Evolutionary conservation across 2,113 vertebrate species (phyloP).

Genomic region (Macrotus californicus): DNA sequence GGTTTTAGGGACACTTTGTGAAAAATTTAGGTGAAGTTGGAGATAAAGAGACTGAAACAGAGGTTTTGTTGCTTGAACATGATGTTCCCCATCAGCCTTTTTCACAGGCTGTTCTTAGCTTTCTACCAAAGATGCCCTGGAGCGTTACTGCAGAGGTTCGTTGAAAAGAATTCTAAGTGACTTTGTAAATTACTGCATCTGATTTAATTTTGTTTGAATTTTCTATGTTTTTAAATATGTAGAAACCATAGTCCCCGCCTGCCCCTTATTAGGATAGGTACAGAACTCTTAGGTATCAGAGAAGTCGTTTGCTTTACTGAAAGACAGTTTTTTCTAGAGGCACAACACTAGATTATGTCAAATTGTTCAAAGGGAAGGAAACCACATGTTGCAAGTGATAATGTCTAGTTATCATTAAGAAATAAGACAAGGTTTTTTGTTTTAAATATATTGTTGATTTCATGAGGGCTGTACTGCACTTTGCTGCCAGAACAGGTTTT

Average conservation of each 20-base stretch:
- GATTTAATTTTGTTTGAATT: background rate
- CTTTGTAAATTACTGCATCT: background rate
- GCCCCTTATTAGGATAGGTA: background rate
- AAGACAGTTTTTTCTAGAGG: background rate
- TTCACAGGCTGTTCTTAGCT: constrained; percentile 93
- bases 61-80: constrained; percentile 95
- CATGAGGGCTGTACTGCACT: background rate
- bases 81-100: constrained; percentile 97
- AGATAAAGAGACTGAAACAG: constrained; percentile 94
- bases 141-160: constrained; percentile 89
- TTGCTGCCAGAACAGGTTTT: background rate
- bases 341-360: background rate
- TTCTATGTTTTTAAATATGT: background rate
- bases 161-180: background rate
- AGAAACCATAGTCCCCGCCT: background rate
- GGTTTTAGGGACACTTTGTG: constrained; percentile 94
- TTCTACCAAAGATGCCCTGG: constrained; percentile 96
- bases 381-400: background rate
- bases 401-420: background rate
- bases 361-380: background rate
- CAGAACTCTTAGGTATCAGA: background rate
- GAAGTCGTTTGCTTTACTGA: background rate
- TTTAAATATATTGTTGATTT: background rate
- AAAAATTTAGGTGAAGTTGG: constrained; percentile 91
- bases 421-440: background rate